These are phyloP conservation scores for Betta splendens DNA, from an alignment of 2,797 vertebrate genomes.

Conservation along the genomic window DNA sequence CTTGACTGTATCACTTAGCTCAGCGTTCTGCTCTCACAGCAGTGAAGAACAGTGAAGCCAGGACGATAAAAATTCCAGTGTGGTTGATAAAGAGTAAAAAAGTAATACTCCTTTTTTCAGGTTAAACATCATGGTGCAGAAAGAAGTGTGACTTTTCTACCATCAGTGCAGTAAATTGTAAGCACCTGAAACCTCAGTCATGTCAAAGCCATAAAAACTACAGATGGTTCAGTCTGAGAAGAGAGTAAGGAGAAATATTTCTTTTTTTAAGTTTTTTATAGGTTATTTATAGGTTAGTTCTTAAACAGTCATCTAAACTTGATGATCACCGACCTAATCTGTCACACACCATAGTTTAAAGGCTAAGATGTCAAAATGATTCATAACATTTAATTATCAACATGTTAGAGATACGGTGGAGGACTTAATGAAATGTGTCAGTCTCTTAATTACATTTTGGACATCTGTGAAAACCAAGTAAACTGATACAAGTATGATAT, in stretches of 20 bases:
- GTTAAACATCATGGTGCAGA: neutral
- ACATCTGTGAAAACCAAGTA: neutral
- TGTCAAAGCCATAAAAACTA: neutral
- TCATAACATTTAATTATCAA: neutral
- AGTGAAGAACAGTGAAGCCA: neutral
- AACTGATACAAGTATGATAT: neutral
- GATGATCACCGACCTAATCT: neutral
- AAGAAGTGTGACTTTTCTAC: neutral
- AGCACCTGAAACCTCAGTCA: neutral
- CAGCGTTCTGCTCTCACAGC: too few relatives aligned
- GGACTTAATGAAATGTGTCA: neutral
- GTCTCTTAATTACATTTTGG: neutral
- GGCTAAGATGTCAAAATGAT: neutral
- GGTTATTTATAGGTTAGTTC: neutral
- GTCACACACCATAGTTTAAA: neutral
- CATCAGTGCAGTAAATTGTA: neutral
- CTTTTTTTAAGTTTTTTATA: too few relatives aligned
- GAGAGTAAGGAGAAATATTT: too few relatives aligned
- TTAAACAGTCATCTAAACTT: neutral
- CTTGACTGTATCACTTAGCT: neutral
- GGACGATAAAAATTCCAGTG: neutral
- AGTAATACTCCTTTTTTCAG: neutral
- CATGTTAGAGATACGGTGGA: neutral
- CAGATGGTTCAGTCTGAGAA: too few relatives aligned
- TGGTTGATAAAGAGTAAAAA: neutral